Evolutionary conservation across 53 echinoderm and acorn worm genomes (phyloP).

Genomic region (Arbacia lixula): DNA sequence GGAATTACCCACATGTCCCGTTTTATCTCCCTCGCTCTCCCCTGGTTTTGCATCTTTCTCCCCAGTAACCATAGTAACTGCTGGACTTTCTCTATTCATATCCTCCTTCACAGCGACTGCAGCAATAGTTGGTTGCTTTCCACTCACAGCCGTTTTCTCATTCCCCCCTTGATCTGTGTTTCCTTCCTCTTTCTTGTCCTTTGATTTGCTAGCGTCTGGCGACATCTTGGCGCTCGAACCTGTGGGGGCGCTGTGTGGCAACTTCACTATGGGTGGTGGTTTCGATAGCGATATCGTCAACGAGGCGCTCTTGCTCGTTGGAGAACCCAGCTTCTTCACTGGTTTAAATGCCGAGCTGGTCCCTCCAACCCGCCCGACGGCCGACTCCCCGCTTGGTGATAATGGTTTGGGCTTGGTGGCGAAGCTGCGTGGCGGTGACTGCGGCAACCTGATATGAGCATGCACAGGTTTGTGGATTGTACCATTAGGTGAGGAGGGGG

Average conservation of each 20-base stretch:
- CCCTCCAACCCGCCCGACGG: slow-evolving; percentile 16
- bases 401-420: slow-evolving; percentile 55
- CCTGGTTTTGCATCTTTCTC: no score
- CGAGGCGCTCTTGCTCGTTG: slow-evolving; percentile 10
- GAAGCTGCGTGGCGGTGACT: slow-evolving; percentile 47
- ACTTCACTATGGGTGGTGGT: no score
- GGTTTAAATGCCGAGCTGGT: slow-evolving; percentile 36
- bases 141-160: not conserved
- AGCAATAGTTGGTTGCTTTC: no score
- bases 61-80: no score
- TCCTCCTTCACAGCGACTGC: no score
- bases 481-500: slow-evolving; percentile 57
- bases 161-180: not conserved
- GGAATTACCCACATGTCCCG: not conserved
- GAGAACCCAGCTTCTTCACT: slow-evolving; percentile 3
- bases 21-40: no score
- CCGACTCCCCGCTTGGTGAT: slow-evolving; percentile 19
- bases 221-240: no score
- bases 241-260: no score
- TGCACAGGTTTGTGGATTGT: slow-evolving; percentile 59
- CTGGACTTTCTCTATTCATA: no score
- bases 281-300: not conserved
- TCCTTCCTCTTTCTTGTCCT: not conserved
- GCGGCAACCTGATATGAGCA: slow-evolving; percentile 53
- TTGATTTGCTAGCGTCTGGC: no score